phyloP scores from a whole-genome alignment of 2,888 invertebrate genomes.

The Odontocolon sp. region DNA sequence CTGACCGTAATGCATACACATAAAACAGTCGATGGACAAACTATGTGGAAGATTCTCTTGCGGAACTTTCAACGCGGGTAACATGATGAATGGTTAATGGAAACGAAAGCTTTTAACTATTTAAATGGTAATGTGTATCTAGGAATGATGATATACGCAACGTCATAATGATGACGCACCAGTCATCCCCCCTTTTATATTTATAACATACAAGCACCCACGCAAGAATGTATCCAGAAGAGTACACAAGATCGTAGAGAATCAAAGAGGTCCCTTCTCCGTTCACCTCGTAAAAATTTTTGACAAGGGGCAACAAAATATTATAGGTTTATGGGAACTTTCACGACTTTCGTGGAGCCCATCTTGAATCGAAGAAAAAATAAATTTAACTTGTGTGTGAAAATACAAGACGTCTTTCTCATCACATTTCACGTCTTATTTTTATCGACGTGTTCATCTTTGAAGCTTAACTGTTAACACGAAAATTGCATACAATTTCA shows the following conservation, averaged over 20 bases:
- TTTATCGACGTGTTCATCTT: no score
- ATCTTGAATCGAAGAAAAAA: constrained; percentile 22
- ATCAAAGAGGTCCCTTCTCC: constrained; percentile 47
- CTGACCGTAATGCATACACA: no score
- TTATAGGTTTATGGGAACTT: constrained; percentile 50
- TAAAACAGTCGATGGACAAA: not conserved
- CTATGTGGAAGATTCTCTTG: not conserved
- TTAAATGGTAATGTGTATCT: constrained; percentile 52
- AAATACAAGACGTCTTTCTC: not conserved
- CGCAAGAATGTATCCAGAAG: not conserved
- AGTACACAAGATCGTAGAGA: constrained; percentile 31
- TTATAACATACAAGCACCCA: constrained; percentile 40
- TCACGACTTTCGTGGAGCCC: constrained; percentile 49
- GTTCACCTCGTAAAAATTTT: constrained; percentile 51
- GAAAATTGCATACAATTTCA: no score
- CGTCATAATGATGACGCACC: constrained; percentile 52
- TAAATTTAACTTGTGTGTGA: constrained; percentile 32
- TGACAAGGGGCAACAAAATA: constrained; percentile 2
- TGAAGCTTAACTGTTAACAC: no score
- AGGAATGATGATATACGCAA: constrained; percentile 55
- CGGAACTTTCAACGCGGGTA: not conserved
- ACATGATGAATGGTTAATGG: constrained; percentile 44
- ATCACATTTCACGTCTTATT: no score
- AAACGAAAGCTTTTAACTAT: constrained; percentile 55
- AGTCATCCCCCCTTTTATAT: constrained; percentile 40